Evolutionary conservation across 2,113 vertebrate genomes (phyloP).

Genomic region (Bubo bubo): DNA sequence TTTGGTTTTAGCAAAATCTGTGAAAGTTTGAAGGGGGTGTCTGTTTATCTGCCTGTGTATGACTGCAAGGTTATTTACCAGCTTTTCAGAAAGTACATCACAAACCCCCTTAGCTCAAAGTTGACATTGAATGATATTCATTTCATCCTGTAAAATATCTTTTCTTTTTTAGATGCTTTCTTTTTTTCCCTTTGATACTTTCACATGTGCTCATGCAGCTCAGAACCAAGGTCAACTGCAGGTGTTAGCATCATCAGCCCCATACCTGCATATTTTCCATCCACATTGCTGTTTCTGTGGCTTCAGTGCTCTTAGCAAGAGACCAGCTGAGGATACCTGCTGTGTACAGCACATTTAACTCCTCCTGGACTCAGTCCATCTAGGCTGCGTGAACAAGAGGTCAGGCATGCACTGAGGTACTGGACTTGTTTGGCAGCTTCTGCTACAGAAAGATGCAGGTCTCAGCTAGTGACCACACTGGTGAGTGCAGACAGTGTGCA

Average conservation of each 20-base stretch:
- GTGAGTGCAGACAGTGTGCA: background rate
- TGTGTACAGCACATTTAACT: background rate
- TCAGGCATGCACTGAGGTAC: background rate
- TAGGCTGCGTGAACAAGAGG: rapidly evolving
- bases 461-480: background rate
- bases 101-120: background rate
- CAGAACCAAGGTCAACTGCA: background rate
- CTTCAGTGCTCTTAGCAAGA: background rate
- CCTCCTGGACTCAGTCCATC: background rate
- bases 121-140: background rate
- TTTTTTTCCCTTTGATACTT: background rate
- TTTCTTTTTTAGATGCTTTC: background rate
- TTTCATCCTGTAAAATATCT: background rate
- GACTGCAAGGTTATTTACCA: background rate
- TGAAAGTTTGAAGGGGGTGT: background rate
- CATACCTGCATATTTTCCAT: background rate
- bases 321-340: background rate
- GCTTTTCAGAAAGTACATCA: background rate
- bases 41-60: background rate
- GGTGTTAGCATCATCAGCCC: background rate
- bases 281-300: background rate
- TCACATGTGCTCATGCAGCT: background rate
- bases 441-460: background rate
- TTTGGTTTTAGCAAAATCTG: background rate
- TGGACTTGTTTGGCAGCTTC: background rate